These are phyloP conservation scores for Megaceryle torquata DNA, from an alignment of 2,113 vertebrate genomes.

Conservation along the genomic window DNA sequence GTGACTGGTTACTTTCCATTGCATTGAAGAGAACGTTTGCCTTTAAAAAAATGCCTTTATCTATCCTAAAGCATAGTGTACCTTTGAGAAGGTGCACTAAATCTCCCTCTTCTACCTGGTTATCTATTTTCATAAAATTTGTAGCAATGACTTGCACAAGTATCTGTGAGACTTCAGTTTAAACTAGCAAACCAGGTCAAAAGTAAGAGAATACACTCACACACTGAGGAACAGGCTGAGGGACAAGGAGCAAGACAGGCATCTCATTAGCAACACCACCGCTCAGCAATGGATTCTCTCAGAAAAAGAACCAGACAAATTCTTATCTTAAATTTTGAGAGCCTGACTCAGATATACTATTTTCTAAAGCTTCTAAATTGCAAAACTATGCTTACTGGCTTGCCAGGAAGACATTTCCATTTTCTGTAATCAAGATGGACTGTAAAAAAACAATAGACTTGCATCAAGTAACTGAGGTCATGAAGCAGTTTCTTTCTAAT, in stretches of 20 bases:
- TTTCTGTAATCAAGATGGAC: neutral
- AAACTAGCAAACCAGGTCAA: neutral
- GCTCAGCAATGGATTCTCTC: neutral
- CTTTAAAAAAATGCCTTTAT: neutral
- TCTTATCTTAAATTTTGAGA: neutral
- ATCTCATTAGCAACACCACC: neutral
- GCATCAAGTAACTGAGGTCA: neutral
- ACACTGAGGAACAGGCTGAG: fast-evolving
- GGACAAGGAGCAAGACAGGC: neutral
- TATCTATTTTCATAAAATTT: neutral
- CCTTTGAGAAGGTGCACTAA: neutral
- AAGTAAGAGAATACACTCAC: neutral
- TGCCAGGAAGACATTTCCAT: neutral
- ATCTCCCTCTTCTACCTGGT: neutral
- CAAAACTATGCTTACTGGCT: neutral
- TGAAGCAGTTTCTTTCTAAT: neutral
- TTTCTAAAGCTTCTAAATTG: neutral
- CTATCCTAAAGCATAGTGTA: neutral
- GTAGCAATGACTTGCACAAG: neutral
- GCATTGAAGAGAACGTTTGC: neutral
- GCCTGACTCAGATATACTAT: neutral
- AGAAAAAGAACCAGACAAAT: neutral
- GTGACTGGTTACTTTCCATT: neutral
- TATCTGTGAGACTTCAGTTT: neutral
- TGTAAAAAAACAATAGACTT: neutral